Evolutionary conservation across 2,888 invertebrate genomes (phyloP).

Genomic region (Abscondita cerata): DNA sequence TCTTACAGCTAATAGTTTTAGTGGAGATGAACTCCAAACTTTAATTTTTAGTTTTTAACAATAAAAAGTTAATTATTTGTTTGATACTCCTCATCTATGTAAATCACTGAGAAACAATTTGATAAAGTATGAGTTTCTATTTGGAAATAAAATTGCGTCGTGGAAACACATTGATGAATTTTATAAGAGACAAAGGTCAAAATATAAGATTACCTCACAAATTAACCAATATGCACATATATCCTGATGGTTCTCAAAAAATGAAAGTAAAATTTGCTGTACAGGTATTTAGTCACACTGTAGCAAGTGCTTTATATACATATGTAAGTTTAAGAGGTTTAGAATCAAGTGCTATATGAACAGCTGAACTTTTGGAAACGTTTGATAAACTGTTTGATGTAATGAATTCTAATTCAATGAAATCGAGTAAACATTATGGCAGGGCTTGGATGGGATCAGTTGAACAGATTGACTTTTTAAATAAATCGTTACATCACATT

Average conservation of each 20-base stretch:
- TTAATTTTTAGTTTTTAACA: slow-evolving; percentile 12
- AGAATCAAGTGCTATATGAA: not conserved
- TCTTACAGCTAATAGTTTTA: not conserved
- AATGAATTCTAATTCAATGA: not conserved
- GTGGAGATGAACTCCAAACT: slow-evolving; percentile 8
- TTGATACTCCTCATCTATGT: slow-evolving; percentile 19
- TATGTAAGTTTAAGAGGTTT: not conserved
- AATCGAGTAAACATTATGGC: not conserved
- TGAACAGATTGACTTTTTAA: not conserved
- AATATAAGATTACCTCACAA: not conserved
- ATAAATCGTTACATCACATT: not conserved
- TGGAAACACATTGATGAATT: slow-evolving; percentile 35
- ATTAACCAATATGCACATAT: not conserved
- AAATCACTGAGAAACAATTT: slow-evolving; percentile 20
- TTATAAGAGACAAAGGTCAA: slow-evolving; percentile 24
- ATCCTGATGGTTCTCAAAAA: not conserved
- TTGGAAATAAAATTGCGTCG: slow-evolving; percentile 24
- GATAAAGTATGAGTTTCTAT: slow-evolving; percentile 31
- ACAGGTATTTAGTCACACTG: not conserved
- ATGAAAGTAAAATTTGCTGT: not conserved
- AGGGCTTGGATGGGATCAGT: not conserved
- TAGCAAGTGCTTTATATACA: not conserved
- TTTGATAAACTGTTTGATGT: not conserved
- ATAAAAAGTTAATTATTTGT: slow-evolving; percentile 10
- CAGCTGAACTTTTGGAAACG: not conserved